Evolutionary conservation across 2,888 invertebrate species (phyloP).

Genomic region (Clitarchus hookeri): DNA sequence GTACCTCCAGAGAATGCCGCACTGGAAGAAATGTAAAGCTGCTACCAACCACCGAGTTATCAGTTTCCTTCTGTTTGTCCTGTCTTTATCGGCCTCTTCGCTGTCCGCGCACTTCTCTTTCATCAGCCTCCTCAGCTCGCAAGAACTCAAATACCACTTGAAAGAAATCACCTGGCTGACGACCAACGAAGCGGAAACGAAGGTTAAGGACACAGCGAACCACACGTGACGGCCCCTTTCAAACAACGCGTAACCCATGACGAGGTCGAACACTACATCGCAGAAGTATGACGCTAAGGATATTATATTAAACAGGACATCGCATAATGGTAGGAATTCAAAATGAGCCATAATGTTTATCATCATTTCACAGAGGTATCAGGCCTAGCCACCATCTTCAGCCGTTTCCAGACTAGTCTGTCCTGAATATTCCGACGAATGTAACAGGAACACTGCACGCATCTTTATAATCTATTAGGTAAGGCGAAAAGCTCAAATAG

Average conservation of each 20-base stretch:
- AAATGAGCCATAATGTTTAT: constrained; percentile 59
- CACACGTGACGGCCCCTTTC: constrained; percentile 67
- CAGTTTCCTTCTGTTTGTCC: constrained; percentile 31
- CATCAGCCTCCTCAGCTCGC: constrained; percentile 39
- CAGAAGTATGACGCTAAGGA: constrained; percentile 89
- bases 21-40: constrained; percentile 53
- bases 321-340: constrained; percentile 89
- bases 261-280: constrained; percentile 86
- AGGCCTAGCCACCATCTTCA: not conserved
- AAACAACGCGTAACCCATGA: constrained; percentile 82
- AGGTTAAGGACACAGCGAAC: constrained; percentile 69
- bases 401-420: not conserved
- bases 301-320: constrained; percentile 88
- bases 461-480: not conserved
- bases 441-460: not conserved
- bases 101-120: constrained; percentile 43
- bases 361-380: constrained; percentile 24
- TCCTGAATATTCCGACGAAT: not conserved
- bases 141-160: constrained; percentile 69
- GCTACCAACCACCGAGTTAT: constrained; percentile 70
- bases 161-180: constrained; percentile 77
- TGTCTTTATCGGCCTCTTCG: constrained; percentile 30
- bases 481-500: not conserved
- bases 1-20: constrained; percentile 65
- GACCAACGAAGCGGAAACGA: constrained; percentile 73